These are phyloP conservation scores for Chromoteleia sp. DNA, from an alignment of 2,888 invertebrate genomes.

Conservation along the genomic window DNA sequence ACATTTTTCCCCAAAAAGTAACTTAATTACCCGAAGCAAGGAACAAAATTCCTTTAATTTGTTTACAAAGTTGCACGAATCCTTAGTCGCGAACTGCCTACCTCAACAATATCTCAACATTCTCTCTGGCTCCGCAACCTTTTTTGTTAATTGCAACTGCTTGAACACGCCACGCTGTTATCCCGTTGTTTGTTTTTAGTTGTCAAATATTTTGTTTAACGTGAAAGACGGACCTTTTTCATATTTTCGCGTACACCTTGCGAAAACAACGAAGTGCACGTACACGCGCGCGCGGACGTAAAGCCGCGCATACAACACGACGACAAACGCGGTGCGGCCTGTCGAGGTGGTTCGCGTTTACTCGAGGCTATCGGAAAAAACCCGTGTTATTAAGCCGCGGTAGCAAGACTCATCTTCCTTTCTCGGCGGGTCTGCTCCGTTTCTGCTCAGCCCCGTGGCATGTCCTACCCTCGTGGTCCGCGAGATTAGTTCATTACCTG, in stretches of 20 bases:
- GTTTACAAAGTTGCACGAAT: too few species aligned
- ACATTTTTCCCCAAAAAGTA: too few species aligned
- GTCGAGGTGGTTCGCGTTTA: neutral
- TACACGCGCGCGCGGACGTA: neutral
- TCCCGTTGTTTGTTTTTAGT: neutral
- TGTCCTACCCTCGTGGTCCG: conserved; percentile 62
- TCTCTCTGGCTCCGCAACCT: too few species aligned
- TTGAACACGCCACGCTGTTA: neutral
- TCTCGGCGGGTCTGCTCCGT: conserved; percentile 24
- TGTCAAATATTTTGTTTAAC: conserved; percentile 18
- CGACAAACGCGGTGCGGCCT: neutral
- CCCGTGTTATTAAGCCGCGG: conserved; percentile 82
- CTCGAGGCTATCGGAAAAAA: conserved; percentile 77
- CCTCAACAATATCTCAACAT: too few species aligned
- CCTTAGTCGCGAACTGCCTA: too few species aligned
- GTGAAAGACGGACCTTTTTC: neutral
- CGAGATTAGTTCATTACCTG: conserved; percentile 84
- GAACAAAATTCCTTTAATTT: too few species aligned
- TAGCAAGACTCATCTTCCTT: conserved; percentile 73
- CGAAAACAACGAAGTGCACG: conserved; percentile 2
- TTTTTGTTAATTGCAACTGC: neutral
- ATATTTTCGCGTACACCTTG: conserved; percentile 1
- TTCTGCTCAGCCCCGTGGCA: conserved; percentile 45
- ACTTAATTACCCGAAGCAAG: too few species aligned
- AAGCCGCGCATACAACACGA: neutral